Base-by-base conservation (phyloP, 2,888 invertebrate genomes). In the Sthenelais limicola region DNA sequence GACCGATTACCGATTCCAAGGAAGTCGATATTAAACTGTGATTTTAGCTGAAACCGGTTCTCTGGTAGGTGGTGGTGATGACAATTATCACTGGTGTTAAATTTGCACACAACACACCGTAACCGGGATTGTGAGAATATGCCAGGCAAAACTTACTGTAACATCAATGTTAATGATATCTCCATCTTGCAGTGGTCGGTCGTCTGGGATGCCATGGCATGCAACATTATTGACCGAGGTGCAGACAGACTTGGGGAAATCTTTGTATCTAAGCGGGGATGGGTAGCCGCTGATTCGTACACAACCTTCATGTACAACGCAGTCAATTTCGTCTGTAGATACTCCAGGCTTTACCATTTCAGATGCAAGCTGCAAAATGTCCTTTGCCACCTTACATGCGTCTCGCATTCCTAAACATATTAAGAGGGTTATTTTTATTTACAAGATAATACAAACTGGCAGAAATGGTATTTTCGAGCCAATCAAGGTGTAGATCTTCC, bases 181-280 rank as follows among this genome's bases (percentile, higher is more conserved):
- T 12, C 99, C 98, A 89, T 97, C 93, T 89, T 93, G 90, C 66
- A 99, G 89, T 0, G 95, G 94, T 81, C 98, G 91, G 71, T 90
- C 89, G 89, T 99, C 98, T 0, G 99, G 99, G 82, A 99, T 99
- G 35, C 98, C 96, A 86, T 98, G 97, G 77, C 90, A 91, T 73
- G 90, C 90, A 5, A 91, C 90, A 82, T 91, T 91, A 82, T 91
- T 91, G 26, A 91, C 89, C 21, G 90, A 89, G 51, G 99, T 99
- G 86, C 98, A 99, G 87, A 98, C 98, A 54, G 98, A 98, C 83
- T 97, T 96, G 0, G 99, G 99, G 87, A 99, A 99, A 84, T 95
- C 93, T 88, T 98, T 97, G 88, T 99, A 99, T 88, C 98, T 98
- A 48, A 99, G 90, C 0, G 99, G 99, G 49, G 98, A 98, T 0